Conservation (phyloP, 2,113 vertebrate genomes). For the Ibidorhyncha struthersii region DNA sequence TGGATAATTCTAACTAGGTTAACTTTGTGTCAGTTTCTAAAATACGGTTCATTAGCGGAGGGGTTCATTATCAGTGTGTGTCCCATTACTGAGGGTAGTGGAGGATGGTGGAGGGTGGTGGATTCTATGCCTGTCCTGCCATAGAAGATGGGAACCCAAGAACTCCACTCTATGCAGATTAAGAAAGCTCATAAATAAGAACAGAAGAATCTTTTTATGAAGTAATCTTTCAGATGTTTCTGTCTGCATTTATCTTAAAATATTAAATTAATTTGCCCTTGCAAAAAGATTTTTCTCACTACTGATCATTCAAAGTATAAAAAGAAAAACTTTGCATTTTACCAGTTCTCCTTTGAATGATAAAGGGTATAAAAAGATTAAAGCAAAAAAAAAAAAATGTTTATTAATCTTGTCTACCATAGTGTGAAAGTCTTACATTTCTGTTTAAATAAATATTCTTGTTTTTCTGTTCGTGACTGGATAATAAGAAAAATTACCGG, state of each 20-base stretch:
- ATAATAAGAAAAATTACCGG: background rate
- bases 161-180: background rate
- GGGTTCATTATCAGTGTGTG: background rate
- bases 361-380: background rate
- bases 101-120: background rate
- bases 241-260: background rate
- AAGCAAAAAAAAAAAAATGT: constrained; percentile 11
- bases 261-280: background rate
- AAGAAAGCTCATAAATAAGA: background rate
- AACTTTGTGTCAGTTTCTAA: background rate
- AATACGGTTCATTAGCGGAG: background rate
- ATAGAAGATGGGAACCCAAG: background rate
- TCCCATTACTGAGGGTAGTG: background rate
- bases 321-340: constrained; percentile 26
- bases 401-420: constrained; percentile 6
- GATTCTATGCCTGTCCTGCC: background rate
- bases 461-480: constrained; percentile 6
- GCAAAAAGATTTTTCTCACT: background rate
- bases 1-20: background rate
- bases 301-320: constrained; percentile 7
- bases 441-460: constrained; percentile 42
- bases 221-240: background rate
- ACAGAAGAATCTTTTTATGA: background rate
- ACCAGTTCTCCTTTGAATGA: background rate
- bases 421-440: constrained; percentile 7